A percentile compares a stretch with the other conserved stretches of the same genome.
Evolutionary conservation across 2,113 vertebrate species (phyloP).

Genomic region (Labeo rohita): DNA sequence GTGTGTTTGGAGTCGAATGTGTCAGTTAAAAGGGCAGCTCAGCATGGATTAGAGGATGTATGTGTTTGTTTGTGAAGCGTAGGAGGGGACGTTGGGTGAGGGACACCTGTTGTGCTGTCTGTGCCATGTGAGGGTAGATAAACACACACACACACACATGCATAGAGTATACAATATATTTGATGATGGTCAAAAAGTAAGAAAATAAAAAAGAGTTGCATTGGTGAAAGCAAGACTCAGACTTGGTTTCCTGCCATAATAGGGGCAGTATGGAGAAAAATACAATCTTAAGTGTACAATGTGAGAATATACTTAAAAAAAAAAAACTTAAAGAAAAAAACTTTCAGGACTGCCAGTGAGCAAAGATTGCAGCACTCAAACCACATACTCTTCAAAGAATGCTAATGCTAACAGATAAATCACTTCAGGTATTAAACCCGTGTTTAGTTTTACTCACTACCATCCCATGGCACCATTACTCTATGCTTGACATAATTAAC

Average conservation of each 20-base stretch:
- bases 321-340: too few species aligned
- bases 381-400: background rate
- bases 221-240: background rate
- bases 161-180: background rate
- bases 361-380: background rate
- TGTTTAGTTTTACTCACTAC: background rate
- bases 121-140: conserved; percentile 39
- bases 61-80: background rate
- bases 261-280: too few species aligned
- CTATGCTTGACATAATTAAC: background rate
- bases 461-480: background rate
- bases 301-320: too few species aligned
- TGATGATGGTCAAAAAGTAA: background rate
- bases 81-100: background rate
- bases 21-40: conserved; percentile 72
- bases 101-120: conserved; percentile 35
- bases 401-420: background rate
- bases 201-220: background rate
- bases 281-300: too few species aligned
- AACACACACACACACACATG: background rate
- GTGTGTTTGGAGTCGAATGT: conserved; percentile 48
- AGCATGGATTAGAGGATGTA: conserved; percentile 72
- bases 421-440: background rate
- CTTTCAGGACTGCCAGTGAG: too few species aligned
- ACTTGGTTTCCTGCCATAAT: too few species aligned